Evolutionary conservation across 2,797 vertebrate species (phyloP).

Genomic region (Poeciliopsis presidionis): DNA sequence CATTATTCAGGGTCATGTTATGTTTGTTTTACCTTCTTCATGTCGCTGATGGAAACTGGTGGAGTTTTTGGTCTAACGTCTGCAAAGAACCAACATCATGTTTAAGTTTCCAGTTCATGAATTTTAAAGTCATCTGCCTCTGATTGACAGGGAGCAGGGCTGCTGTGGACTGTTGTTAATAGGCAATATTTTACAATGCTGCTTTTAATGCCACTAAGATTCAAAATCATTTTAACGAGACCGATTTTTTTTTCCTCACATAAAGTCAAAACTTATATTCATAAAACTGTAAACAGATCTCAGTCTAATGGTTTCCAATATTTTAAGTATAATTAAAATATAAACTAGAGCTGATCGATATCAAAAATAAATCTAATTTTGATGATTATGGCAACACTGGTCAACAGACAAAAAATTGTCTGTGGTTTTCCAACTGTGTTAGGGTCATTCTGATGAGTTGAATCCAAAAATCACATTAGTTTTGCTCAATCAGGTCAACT

Average conservation of each 20-base stretch:
- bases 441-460: no score
- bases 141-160: not conserved
- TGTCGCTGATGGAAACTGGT: constrained; percentile 75
- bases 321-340: not conserved
- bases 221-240: not conserved
- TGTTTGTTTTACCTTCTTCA: constrained; percentile 59
- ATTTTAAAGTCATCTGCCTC: no score
- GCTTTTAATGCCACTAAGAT: not conserved
- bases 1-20: rapidly evolving
- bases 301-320: not conserved
- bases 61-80: constrained; percentile 84
- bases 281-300: not conserved
- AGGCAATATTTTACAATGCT: not conserved
- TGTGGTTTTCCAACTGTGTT: no score
- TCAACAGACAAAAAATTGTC: no score
- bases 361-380: not conserved
- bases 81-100: constrained; percentile 37
- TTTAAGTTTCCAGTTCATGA: constrained; percentile 10
- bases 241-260: not conserved
- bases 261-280: no score
- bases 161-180: not conserved
- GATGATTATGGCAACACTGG: not conserved
- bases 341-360: not conserved
- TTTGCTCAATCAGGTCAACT: no score
- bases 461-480: no score